Evolutionary conservation across 1,140 invertebrate genomes (phyloP).

Genomic region (Saccostrea glomerata): DNA sequence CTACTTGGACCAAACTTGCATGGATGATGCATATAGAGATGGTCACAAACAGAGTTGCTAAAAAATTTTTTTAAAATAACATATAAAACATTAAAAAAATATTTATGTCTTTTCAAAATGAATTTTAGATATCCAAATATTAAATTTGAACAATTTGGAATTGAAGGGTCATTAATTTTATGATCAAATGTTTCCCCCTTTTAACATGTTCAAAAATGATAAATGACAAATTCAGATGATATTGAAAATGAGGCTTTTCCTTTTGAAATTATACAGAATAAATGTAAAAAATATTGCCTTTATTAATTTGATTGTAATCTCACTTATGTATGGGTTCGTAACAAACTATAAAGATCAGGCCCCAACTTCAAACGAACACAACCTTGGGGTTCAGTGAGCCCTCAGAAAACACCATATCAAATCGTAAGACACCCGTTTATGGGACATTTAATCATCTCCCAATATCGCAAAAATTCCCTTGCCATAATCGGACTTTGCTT

Average conservation of each 20-base stretch:
- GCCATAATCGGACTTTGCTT: background rate
- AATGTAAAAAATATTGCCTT: conserved; percentile 15
- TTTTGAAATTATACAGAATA: background rate
- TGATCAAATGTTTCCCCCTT: background rate
- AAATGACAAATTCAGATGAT: conserved; percentile 3
- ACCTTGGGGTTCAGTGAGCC: background rate
- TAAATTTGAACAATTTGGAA: background rate
- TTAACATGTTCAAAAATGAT: background rate
- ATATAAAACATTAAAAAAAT: background rate
- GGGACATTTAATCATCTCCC: conserved; percentile 22
- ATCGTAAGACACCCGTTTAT: background rate
- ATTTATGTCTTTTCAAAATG: background rate
- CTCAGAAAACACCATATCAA: background rate
- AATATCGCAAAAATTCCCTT: background rate
- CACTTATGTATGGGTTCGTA: background rate
- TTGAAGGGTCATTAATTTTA: background rate
- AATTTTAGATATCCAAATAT: background rate
- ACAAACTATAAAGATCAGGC: background rate
- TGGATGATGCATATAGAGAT: too few relatives aligned
- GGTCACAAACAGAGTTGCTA: too few relatives aligned
- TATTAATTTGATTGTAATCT: background rate
- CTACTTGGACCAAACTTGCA: too few relatives aligned
- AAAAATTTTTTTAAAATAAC: too few relatives aligned
- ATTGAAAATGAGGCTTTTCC: background rate
- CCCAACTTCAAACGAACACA: conserved; percentile 2